These are phyloP conservation scores for Phyllopteryx taeniolatus DNA, from an alignment of 2,113 vertebrate genomes.

Conservation along the genomic window DNA sequence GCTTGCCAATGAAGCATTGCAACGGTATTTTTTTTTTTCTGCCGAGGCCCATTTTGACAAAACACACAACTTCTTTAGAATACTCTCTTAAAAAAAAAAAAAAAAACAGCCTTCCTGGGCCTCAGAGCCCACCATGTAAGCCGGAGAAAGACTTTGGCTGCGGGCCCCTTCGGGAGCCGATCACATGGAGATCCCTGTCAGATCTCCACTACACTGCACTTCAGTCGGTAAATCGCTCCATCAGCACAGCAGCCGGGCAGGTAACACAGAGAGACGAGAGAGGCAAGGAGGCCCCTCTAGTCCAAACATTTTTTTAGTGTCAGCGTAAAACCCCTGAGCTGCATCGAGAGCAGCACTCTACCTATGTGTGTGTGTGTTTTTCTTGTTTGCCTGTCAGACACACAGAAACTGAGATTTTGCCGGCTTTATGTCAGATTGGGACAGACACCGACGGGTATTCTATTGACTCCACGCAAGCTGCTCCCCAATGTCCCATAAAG, in stretches of 20 bases:
- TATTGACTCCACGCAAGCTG: conserved; percentile 55
- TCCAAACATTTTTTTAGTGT: conserved; percentile 53
- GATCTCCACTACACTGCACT: conserved; percentile 37
- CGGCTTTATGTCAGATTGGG: conserved; percentile 55
- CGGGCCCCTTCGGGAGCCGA: conserved; percentile 45
- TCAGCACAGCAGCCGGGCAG: conserved; percentile 25
- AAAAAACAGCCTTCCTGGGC: conserved; percentile 9
- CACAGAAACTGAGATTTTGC: conserved; percentile 48
- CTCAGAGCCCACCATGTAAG: conserved; percentile 24
- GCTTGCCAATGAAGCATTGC: conserved; percentile 8
- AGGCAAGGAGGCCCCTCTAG: conserved; percentile 36
- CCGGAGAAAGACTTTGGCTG: conserved; percentile 25
- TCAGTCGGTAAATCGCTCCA: conserved; percentile 25
- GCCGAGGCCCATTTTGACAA: conserved; percentile 24
- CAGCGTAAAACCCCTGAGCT: conserved; percentile 53
- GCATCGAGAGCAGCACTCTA: conserved; percentile 38
- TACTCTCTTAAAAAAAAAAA: conserved; percentile 7
- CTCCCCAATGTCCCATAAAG: conserved; percentile 62
- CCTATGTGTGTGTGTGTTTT: conserved; percentile 15
- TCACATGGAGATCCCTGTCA: conserved; percentile 47
- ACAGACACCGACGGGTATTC: conserved; percentile 53
- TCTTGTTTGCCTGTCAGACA: conserved; percentile 20
- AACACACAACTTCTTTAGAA: conserved; percentile 19
- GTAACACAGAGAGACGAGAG: conserved; percentile 33
- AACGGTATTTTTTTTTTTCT: conserved; percentile 4